A percentile compares a stretch with the other conserved stretches of the same genome.
phyloP scores from a whole-genome alignment of 2,797 vertebrate species.

The Tolypeutes matacus region DNA sequence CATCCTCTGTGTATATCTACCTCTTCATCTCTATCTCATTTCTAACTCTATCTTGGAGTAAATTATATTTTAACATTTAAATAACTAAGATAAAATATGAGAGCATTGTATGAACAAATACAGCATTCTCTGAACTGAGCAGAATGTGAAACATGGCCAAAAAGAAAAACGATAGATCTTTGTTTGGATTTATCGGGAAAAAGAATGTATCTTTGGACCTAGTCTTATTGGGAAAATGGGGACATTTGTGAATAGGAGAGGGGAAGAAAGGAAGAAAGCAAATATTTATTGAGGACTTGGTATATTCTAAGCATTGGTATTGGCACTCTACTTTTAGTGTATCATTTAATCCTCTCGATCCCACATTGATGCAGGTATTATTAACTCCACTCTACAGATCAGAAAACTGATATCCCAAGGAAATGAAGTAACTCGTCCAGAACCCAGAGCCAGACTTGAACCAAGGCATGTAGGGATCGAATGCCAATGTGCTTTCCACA shows the following conservation, averaged over 20 bases:
- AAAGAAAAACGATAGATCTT: neutral
- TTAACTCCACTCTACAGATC: neutral
- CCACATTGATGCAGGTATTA: neutral
- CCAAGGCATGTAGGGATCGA: neutral
- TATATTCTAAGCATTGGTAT: neutral
- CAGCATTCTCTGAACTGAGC: neutral
- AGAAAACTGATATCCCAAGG: neutral
- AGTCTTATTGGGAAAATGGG: neutral
- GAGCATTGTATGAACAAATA: neutral
- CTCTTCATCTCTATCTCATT: neutral
- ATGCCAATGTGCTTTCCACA: neutral
- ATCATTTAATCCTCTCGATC: neutral
- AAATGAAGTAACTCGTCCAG: neutral
- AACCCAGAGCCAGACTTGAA: neutral
- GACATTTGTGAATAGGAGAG: neutral
- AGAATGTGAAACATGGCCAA: conserved; percentile 7
- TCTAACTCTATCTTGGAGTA: neutral
- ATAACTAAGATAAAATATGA: conserved; percentile 6
- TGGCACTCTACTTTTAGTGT: neutral
- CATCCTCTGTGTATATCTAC: neutral
- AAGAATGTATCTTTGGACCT: neutral
- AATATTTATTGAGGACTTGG: neutral
- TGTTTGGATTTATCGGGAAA: neutral
- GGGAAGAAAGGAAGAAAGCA: neutral
- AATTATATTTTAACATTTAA: conserved; percentile 24